A percentile compares a stretch with the other conserved stretches of the same genome.
phyloP scores from a whole-genome alignment of 2,888 invertebrate genomes.

The Nasonovia ribisnigri region DNA sequence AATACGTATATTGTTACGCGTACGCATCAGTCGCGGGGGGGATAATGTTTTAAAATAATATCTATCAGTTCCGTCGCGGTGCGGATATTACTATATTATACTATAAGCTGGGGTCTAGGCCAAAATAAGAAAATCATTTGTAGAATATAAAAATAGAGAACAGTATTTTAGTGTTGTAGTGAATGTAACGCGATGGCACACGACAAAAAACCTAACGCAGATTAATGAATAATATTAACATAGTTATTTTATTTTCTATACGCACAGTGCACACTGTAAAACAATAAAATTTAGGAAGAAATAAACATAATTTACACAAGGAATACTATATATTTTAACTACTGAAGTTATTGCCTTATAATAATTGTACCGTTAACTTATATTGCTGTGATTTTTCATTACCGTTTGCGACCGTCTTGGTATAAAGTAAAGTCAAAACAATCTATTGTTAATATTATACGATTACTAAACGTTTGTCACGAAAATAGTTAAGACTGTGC shows the following conservation, averaged over 20 bases:
- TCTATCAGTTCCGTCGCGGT: not conserved
- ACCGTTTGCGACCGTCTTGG: not conserved
- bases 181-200: not conserved
- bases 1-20: not conserved
- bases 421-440: not conserved
- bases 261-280: not conserved
- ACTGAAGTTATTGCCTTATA: not conserved
- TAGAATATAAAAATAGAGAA: slow-evolving; percentile 1
- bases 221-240: not conserved
- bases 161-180: too few species aligned
- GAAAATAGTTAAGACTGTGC: not conserved
- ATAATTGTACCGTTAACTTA: not conserved
- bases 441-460: not conserved
- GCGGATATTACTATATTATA: not conserved
- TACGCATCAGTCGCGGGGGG: not conserved
- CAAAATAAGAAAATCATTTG: not conserved
- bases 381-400: not conserved
- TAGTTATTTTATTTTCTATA: not conserved
- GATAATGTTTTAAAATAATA: not conserved
- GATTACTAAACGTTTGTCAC: not conserved
- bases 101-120: not conserved
- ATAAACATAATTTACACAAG: not conserved
- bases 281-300: not conserved
- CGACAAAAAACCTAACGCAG: not conserved
- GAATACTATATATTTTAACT: too few species aligned